phyloP scores from a whole-genome alignment of 1,140 invertebrate species.

The Macrotrachela quadricornifera region DNA sequence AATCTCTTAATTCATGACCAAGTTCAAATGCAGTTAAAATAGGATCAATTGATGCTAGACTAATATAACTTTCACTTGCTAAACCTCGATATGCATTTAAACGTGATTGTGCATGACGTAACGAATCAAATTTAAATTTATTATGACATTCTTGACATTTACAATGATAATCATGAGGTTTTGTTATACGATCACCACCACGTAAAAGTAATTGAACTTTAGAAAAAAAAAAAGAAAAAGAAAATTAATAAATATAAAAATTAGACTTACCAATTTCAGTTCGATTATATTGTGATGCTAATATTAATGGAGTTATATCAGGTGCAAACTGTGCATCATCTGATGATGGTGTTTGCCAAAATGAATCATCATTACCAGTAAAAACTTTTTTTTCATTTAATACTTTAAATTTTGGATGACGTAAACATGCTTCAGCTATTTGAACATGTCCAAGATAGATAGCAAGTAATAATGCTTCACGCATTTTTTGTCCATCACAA shows the following conservation, averaged over 20 bases:
- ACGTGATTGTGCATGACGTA: constrained; percentile 18
- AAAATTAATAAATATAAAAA: constrained; percentile 12
- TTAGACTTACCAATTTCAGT: constrained; percentile 20
- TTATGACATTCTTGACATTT: constrained; percentile 36
- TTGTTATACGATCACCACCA: constrained; percentile 23
- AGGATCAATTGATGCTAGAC: constrained; percentile 41
- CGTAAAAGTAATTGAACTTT: constrained; percentile 19
- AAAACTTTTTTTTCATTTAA: constrained; percentile 8
- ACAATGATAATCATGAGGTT: constrained; percentile 40
- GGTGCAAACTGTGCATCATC: constrained; percentile 18
- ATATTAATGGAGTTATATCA: constrained; percentile 20
- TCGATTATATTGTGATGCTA: constrained; percentile 21
- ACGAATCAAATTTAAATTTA: constrained; percentile 24
- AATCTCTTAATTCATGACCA: constrained; percentile 32
- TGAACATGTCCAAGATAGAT: constrained; percentile 24
- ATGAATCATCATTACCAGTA: constrained; percentile 3
- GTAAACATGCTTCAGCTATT: constrained; percentile 22
- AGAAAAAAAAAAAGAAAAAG: no score
- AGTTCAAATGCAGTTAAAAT: constrained; percentile 42
- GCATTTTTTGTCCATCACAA: constrained; percentile 18
- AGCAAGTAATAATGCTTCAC: constrained; percentile 22
- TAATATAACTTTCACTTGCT: constrained; percentile 38
- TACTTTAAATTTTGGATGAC: constrained; percentile 20
- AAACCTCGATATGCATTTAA: constrained; percentile 26
- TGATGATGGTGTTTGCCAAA: constrained; percentile 5